Conservation (phyloP, 2,888 invertebrate species). For the Ceramica pisi region DNA sequence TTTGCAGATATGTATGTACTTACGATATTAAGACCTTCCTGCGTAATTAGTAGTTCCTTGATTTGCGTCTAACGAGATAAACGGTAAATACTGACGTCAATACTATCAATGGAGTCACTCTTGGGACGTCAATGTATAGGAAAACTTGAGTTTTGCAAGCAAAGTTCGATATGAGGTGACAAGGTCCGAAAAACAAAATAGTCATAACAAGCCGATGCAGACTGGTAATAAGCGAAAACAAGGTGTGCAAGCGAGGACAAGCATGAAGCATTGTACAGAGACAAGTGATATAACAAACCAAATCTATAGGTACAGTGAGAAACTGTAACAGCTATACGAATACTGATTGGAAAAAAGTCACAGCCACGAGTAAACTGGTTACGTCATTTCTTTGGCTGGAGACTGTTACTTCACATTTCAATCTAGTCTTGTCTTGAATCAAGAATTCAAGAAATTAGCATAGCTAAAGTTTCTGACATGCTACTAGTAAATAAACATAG, state of each 20-base stretch:
- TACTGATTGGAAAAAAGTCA: constrained; percentile 39
- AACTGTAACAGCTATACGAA: constrained; percentile 44
- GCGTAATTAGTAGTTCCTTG: constrained; percentile 66
- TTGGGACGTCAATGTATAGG: constrained; percentile 56
- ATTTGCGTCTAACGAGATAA: constrained; percentile 69
- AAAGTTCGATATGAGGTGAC: constrained; percentile 34
- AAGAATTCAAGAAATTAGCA: constrained; percentile 44
- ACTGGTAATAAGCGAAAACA: constrained; percentile 39
- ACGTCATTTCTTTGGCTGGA: constrained; percentile 36
- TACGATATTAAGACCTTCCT: constrained; percentile 57
- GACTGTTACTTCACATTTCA: constrained; percentile 36
- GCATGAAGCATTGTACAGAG: constrained; percentile 11
- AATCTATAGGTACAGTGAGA: constrained; percentile 47
- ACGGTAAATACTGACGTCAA: constrained; percentile 74
- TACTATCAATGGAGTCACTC: constrained; percentile 65
- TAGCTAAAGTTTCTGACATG: constrained; percentile 9
- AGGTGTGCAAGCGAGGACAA: constrained; percentile 51
- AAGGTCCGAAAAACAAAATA: constrained; percentile 41
- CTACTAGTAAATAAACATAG: background rate
- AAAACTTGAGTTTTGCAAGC: constrained; percentile 39
- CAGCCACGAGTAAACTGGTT: constrained; percentile 40
- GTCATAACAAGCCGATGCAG: constrained; percentile 25
- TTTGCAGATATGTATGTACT: constrained; percentile 64
- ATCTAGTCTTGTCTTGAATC: constrained; percentile 36
- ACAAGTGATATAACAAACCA: constrained; percentile 55